Base-by-base conservation (phyloP, 2,888 invertebrate genomes). In the Amphipoea oculea region DNA sequence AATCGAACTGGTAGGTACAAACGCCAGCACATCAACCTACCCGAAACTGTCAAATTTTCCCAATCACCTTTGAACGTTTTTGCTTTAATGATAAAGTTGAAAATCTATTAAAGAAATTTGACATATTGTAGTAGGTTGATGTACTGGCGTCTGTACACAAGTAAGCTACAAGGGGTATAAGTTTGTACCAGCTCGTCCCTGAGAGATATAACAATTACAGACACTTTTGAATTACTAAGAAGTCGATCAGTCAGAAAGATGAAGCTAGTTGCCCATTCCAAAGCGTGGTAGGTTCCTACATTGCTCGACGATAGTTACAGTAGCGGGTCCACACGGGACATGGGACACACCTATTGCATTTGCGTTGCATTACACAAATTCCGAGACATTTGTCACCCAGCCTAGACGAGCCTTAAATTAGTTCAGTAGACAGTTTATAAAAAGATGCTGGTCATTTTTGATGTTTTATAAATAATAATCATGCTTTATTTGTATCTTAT, bases 401-500 rank as follows among this genome's bases (percentile, higher is more conserved):
- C 7, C 1, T n/a, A 40, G 4, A 48, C 51, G 36, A 60, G 17
- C 7, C 29, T 29, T 79, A 51, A 12, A n/a, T 77, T 81, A 79
- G 77, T 84, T 86, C 70, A 76, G 51, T 86, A 82, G 54, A 79
- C 81, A 76, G 78, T 77, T 86, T 81, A 54, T 63, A 57, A 68
- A 78, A 89, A 91, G 89, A 93, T 92, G 92, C 93, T 93, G 93
- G 93, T 89, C 92, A 93, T 93, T 92, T 81, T 81, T 82, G 67
- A 65, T 84, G 81, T 86, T 76, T 84, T 79, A 66, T 76, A 51
- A 71, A 73, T 84, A 84, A 78, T 78, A 79, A 81, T 75, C 76
- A 81, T 78, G 72, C 73, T 82, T 81, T 86, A 76, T 76, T 80
- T 84, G 57, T 74, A 73, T 81, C 5, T 66, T 75, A 72, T 78